Conservation (phyloP, 1,140 invertebrate species). For the Sipha flava region DNA sequence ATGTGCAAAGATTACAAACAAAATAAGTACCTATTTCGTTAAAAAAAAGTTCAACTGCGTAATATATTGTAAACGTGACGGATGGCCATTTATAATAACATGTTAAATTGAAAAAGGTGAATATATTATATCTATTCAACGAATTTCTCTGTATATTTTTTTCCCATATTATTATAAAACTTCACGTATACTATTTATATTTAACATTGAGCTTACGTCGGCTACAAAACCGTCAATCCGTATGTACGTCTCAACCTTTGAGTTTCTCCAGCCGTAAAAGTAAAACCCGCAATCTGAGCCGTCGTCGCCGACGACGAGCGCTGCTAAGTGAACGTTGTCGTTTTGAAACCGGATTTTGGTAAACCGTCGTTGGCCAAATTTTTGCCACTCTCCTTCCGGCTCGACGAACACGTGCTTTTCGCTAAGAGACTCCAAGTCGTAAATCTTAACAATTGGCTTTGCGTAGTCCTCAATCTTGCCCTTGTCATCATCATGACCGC, state of each 20-base stretch:
- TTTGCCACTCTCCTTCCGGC: conserved; percentile 42
- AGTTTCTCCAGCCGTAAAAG: conserved; percentile 75
- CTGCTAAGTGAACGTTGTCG: conserved; percentile 67
- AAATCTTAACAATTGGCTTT: conserved; percentile 53
- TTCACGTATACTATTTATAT: too few relatives aligned
- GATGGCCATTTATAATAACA: too few relatives aligned
- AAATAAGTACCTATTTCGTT: too few relatives aligned
- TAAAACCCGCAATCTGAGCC: conserved; percentile 70
- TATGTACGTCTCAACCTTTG: conserved; percentile 64
- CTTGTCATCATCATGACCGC: conserved; percentile 50
- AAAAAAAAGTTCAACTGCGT: too few relatives aligned
- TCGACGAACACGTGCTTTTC: conserved; percentile 53
- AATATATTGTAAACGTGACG: too few relatives aligned
- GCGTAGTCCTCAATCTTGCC: conserved; percentile 45
- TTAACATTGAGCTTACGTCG: conserved; percentile 38
- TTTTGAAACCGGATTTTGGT: conserved; percentile 64
- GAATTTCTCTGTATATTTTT: too few relatives aligned
- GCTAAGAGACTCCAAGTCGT: conserved; percentile 54
- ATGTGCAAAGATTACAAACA: too few relatives aligned
- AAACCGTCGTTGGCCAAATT: conserved; percentile 46
- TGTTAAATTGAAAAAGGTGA: too few relatives aligned
- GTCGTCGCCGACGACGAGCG: conserved; percentile 64
- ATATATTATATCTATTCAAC: too few relatives aligned
- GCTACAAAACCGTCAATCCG: conserved; percentile 52
- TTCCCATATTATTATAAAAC: too few relatives aligned